Conservation (phyloP, 2,888 invertebrate species). For the Lapara coniferarum region DNA sequence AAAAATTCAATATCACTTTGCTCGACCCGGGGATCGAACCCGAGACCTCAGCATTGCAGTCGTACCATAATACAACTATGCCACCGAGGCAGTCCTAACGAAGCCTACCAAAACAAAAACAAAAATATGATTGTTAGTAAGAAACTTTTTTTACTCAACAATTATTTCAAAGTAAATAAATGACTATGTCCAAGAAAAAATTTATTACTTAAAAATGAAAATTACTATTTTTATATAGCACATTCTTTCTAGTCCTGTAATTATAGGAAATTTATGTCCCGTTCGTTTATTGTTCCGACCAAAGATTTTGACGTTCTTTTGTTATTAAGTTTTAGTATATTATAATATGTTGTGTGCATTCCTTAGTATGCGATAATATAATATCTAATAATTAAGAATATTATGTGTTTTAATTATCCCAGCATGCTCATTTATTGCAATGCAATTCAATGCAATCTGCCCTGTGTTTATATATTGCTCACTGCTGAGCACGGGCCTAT, state of each 20-base stretch:
- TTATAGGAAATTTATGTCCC: neutral
- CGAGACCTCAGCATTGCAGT: too few species aligned
- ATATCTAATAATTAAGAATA: conserved; percentile 1
- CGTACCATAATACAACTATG: too few species aligned
- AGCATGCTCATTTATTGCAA: too few species aligned
- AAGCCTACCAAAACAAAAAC: neutral
- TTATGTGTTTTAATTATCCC: neutral
- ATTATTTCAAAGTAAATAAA: neutral
- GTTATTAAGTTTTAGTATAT: neutral
- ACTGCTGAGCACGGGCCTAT: too few species aligned
- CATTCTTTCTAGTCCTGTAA: neutral
- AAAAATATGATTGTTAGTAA: neutral
- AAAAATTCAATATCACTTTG: too few species aligned
- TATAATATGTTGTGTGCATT: conserved; percentile 5
- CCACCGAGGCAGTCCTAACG: too few species aligned
- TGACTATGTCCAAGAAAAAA: neutral
- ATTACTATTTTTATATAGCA: conserved; percentile 15
- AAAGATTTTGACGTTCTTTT: conserved; percentile 6
- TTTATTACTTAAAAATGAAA: neutral
- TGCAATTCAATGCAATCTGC: too few species aligned
- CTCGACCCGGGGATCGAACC: too few species aligned
- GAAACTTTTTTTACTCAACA: neutral
- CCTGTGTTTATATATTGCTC: too few species aligned
- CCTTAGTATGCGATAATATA: conserved; percentile 17
- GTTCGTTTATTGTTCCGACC: neutral